Evolutionary conservation across 2,113 vertebrate species (phyloP).

Genomic region (Lophius piscatorius): DNA sequence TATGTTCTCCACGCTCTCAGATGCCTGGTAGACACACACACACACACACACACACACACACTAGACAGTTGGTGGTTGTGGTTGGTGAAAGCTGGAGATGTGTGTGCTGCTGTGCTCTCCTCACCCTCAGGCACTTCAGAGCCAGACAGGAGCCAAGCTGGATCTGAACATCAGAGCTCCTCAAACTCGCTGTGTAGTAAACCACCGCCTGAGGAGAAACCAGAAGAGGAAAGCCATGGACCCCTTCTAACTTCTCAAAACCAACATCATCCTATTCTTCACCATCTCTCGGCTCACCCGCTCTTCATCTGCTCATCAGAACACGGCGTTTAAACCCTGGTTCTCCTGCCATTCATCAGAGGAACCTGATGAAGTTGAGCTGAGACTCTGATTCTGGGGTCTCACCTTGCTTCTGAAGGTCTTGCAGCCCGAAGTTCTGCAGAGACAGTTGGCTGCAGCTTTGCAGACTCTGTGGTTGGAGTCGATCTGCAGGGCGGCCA

Average conservation of each 20-base stretch:
- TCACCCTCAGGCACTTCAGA: conserved; percentile 89
- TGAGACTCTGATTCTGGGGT: neutral
- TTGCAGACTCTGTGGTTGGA: conserved; percentile 84
- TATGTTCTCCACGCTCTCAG: conserved; percentile 78
- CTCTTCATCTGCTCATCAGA: too few species aligned
- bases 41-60: conserved; percentile 14
- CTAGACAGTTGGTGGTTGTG: neutral
- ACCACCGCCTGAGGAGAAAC: conserved; percentile 81
- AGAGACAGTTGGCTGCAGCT: conserved; percentile 80
- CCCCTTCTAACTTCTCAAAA: too few species aligned
- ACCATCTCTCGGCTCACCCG: too few species aligned
- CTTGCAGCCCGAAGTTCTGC: conserved; percentile 70
- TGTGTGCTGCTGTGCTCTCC: conserved; percentile 1
- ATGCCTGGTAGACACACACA: conserved; percentile 66
- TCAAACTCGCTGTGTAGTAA: conserved; percentile 85
- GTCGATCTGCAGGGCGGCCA: conserved; percentile 87
- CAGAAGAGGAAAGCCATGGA: neutral
- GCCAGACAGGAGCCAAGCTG: conserved; percentile 89
- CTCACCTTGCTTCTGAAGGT: conserved; percentile 86
- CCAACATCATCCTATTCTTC: too few species aligned
- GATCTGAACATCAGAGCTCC: conserved; percentile 62
- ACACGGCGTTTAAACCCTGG: neutral
- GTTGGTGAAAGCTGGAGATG: too few species aligned
- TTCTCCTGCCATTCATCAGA: neutral
- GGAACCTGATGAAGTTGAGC: too few species aligned